Conservation (phyloP, 2,113 vertebrate species). For the Pedetes capensis region DNA sequence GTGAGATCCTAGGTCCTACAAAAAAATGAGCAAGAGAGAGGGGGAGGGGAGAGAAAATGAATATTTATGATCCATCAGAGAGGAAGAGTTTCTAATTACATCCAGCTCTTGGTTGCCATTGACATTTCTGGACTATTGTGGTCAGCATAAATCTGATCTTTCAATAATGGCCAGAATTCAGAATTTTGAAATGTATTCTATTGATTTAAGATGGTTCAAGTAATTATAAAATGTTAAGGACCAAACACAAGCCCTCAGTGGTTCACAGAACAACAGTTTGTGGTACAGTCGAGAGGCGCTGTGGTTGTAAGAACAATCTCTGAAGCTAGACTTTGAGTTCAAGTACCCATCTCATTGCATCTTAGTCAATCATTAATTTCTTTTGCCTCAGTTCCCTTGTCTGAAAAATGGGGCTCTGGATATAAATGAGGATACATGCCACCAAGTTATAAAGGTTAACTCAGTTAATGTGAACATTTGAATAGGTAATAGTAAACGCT, state of each 20-base stretch:
- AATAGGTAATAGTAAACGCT: neutral
- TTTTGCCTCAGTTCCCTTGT: neutral
- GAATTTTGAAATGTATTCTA: neutral
- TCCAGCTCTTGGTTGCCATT: no score
- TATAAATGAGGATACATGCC: neutral
- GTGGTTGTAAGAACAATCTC: neutral
- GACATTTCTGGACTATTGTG: neutral
- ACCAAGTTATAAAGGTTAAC: neutral
- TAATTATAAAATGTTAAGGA: conserved; percentile 6
- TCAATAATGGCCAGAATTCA: neutral
- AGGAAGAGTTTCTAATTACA: neutral
- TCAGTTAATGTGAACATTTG: neutral
- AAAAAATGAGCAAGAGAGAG: no score
- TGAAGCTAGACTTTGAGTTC: neutral
- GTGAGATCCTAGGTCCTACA: no score
- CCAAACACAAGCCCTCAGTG: neutral
- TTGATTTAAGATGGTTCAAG: neutral
- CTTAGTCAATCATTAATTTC: neutral
- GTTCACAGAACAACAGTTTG: neutral
- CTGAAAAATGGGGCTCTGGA: neutral
- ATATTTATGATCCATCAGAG: no score
- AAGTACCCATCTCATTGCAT: neutral
- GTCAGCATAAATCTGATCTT: neutral
- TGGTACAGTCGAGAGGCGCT: neutral
- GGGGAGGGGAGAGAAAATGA: no score